Evolutionary conservation across 2,113 vertebrate species (phyloP), one percentile per base, ranked within the genome.

Genomic region (Gavia stellata): DNA sequence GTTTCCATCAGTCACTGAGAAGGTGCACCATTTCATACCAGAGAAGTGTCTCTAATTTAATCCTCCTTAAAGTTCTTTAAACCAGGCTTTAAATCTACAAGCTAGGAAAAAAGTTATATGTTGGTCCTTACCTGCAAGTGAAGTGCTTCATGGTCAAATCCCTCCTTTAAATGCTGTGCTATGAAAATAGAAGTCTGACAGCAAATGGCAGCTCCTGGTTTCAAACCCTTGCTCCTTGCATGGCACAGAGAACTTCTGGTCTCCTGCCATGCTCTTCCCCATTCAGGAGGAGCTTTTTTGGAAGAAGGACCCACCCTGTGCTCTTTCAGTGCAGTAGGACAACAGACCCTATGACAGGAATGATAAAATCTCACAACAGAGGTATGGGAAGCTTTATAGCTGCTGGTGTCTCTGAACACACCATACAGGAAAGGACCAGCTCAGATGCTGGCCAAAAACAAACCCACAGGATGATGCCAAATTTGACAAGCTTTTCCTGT

Each of bases 391-490:
- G 5, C 38, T 63, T 82, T 74, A 38, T 7, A 71, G 17, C 25
- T 68, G 26, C 28, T 47, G 33, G 4, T 56, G 17, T 55, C 63
- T 72, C 79, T 63, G 72, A 88, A 83, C 13, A 66, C 66, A 66
- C 8, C 2, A 0, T 7, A 9, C 26, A n/a, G 45, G n/a, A 70
- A 56, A 86, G 24, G 40, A 75, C 4, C 2, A 6, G 3, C 3
- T 31, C 14, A 70, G 38, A 62, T 0, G 1, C 9, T 31, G 24
- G 8, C 2, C 34, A 77, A 88, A 87, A 56, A 34, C 9, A 62
- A 63, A 25, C 50, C 18, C 24, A 62, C 5, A 21, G 38, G 12
- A 44, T 25, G 3, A 74, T 36, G 10, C 9, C 16, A 62, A 24
- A 67, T 73, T 61, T 86, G 14, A 72, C 10, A 36, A 47, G 14